Evolutionary conservation across 2,797 vertebrate species (phyloP), one percentile per base, ranked within the genome.

Genomic region (Geotrypetes seraphini): DNA sequence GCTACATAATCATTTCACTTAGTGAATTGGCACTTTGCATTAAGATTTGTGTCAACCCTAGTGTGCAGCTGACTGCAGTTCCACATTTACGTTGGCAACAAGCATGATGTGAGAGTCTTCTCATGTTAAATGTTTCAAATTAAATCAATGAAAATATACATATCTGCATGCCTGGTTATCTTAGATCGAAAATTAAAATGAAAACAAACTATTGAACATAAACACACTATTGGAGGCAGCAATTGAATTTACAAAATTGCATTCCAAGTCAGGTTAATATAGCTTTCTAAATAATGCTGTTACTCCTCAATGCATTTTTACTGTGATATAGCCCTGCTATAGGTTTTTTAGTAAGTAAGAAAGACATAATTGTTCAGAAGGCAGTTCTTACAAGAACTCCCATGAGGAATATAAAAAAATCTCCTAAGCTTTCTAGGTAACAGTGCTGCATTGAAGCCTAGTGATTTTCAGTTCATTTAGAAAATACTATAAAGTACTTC

Each of bases 401-500:
- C 57, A 42, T 4, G 37, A 50, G 50, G 27, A 55, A 47, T 54
- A 57, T 45, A 36, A 57, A 69, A n/a, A 56, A 45, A 31, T 4
- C 31, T 59, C 13, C 37, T 56, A 31, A 27, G 10, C 19, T 33
- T 65, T 50, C 43, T 38, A 56, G 54, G 53, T 6, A 22, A 67
- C 61, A 64, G 41, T 49, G 33, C 45, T 53, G 30, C 44, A 53
- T 15, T 57, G 39, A 71, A 60, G 46, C 22, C 12, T 52, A 43
- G 43, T 26, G 12, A 33, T 59, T 32, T 33, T 63, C 39, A 26
- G 16, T 49, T 65, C 36, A 53, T 62, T 69, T 62, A 63, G 39
- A 68, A 73, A 71, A 55, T 37, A 45, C 49, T 45, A 36, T 60
- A 57, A 68, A 63, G 5, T 13, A 31, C 37, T 75, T 74, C 61